Percentiles rank a stretch among this genome's conserved stretches.
Conservation (phyloP, 2,113 vertebrate genomes). For the Gymnarchus niloticus region DNA sequence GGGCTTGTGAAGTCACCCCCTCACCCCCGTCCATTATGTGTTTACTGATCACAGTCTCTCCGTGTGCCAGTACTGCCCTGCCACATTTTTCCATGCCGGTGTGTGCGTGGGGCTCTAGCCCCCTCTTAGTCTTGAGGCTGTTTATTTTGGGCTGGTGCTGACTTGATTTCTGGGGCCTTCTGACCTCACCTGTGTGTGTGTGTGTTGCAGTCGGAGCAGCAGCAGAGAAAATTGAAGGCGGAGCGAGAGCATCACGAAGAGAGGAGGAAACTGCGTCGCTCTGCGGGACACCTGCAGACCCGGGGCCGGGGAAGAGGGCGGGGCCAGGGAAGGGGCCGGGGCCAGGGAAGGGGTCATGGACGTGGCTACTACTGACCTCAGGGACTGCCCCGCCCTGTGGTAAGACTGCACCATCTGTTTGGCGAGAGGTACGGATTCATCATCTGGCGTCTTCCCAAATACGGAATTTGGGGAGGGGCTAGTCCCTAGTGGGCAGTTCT, state of each 20-base stretch:
- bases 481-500: neutral
- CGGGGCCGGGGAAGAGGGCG: slow-evolving; percentile 49
- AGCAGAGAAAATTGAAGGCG: slow-evolving; percentile 77
- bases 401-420: neutral
- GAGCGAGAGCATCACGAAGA: slow-evolving; percentile 81
- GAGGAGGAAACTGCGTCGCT: slow-evolving; percentile 76
- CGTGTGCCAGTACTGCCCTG: neutral
- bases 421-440: neutral
- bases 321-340: slow-evolving; percentile 35
- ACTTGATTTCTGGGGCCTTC: too few relatives aligned
- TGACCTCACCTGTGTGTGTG: neutral
- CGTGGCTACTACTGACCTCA: neutral
- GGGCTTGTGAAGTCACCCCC: neutral
- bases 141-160: neutral
- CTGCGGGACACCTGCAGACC: slow-evolving; percentile 74
- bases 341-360: slow-evolving; percentile 31
- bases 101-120: neutral
- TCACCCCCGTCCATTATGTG: neutral
- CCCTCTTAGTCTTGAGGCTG: too few relatives aligned
- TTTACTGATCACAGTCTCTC: neutral
- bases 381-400: neutral
- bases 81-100: neutral
- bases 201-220: slow-evolving; percentile 76
- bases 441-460: neutral
- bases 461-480: neutral